phyloP scores from a whole-genome alignment of 2,113 vertebrate genomes.

The Chiloscyllium plagiosum region DNA sequence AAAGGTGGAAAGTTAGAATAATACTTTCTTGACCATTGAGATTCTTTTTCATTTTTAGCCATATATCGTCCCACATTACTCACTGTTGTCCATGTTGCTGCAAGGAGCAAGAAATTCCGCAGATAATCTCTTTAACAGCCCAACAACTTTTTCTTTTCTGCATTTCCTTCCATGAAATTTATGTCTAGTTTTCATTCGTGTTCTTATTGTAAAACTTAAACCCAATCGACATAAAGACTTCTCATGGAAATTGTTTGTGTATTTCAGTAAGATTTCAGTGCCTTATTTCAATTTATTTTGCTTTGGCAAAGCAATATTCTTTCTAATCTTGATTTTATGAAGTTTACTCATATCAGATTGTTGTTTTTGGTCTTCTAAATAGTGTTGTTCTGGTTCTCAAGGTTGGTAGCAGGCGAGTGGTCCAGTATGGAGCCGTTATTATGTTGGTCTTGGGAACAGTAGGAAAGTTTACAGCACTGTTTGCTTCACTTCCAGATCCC shows the following conservation, averaged over 20 bases:
- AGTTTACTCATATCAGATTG: background rate
- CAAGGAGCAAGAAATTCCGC: too few relatives aligned
- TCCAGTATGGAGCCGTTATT: conserved; percentile 86
- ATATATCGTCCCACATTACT: too few relatives aligned
- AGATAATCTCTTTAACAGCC: background rate
- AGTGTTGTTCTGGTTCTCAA: conserved; percentile 44
- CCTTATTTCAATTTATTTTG: background rate
- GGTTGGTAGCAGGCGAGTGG: conserved; percentile 91
- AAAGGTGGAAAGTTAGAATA: too few relatives aligned
- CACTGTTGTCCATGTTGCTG: too few relatives aligned
- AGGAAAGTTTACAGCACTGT: conserved; percentile 91
- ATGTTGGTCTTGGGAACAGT: conserved; percentile 84
- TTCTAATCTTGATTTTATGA: background rate
- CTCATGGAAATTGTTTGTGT: background rate
- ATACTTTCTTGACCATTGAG: too few relatives aligned
- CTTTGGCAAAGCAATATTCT: background rate
- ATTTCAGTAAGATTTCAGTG: background rate
- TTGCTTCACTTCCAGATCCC: conserved; percentile 86
- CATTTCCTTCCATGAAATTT: background rate
- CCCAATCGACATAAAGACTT: background rate
- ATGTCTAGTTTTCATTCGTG: background rate
- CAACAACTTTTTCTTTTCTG: background rate
- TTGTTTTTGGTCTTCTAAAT: background rate
- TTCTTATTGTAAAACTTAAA: background rate
- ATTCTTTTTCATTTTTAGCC: too few relatives aligned